Base-by-base conservation (phyloP, 2,888 invertebrate species). In the Drosophila limbata region DNA sequence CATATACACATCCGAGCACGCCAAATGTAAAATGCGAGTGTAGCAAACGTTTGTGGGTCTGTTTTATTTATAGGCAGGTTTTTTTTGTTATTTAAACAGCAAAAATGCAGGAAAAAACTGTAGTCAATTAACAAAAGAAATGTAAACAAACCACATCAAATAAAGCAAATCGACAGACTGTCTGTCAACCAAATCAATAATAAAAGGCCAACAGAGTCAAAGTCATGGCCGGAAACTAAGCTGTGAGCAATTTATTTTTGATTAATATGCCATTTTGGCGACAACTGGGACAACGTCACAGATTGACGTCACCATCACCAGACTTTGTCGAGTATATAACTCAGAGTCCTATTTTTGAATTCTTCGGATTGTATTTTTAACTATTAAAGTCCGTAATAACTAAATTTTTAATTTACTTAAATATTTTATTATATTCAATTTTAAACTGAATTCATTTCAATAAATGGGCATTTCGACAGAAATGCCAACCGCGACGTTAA, bases 41-140 rank as follows among this genome's bases (percentile, higher is more conserved):
- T 39, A 42, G 47, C 63, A 51, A 47, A 33, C 13, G 31, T 15
- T 15, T 28, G 28, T 62, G 28, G 47, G 39, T 40, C 40, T 47
- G 51, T 61, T 67, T 83, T 83, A 86, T 79, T 76, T 86, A 65
- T 71, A 76, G 81, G 55, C 64, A 59, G 52, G 65, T 66, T 64
- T 65, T 53, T 62, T 59, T 48, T 50, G 6, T 25, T 66, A 63
- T 68, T 77, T 59, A 48, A 56, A 51, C 39, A 59, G 47, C 50
- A 47, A 65, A 77, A 61, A 51, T 53, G 67, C 45, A 55, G 53
- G 19, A 61, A 64, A 59, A 65, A 33, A 42, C 21, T 48, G 50
- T 56, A 59, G 56, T n/a, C 40, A 71, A 73, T 79, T 57, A 69
- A 52, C 59, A 64, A 55, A 48, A 55, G 45, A 79, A 77, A 69